Conservation (phyloP, 2,113 vertebrate species). For the Poeciliopsis occidentalis region DNA sequence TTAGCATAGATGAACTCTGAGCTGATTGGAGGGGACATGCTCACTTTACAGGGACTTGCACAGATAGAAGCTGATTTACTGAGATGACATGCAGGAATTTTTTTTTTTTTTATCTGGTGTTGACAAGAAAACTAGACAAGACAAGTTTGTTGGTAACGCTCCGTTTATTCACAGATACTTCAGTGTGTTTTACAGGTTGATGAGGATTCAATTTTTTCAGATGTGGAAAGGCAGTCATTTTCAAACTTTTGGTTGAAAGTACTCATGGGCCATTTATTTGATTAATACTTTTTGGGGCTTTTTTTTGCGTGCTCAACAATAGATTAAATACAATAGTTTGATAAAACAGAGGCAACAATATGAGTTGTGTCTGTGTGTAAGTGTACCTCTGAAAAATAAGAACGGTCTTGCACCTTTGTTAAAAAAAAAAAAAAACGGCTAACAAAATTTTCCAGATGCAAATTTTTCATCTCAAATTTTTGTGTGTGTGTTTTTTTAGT, state of each 20-base stretch:
- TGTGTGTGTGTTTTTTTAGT: no score
- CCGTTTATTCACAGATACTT: neutral
- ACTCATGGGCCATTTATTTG: no score
- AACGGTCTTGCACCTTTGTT: no score
- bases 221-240: neutral
- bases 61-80: slow-evolving; percentile 21
- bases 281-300: neutral
- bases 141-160: neutral
- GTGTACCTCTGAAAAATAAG: no score
- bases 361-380: no score
- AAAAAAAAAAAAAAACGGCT: no score
- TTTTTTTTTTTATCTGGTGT: slow-evolving; percentile 1
- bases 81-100: slow-evolving; percentile 21
- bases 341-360: no score
- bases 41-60: slow-evolving; percentile 40
- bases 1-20: slow-evolving; percentile 36
- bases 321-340: neutral
- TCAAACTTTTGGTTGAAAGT: no score
- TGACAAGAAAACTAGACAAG: neutral
- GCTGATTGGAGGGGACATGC: slow-evolving; percentile 64
- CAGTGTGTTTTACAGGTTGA: neutral
- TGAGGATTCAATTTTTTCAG: neutral
- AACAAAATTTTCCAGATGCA: no score
- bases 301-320: neutral
- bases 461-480: no score